A percentile compares a stretch with the other conserved stretches of the same genome.
Conservation (phyloP, 92 coral and sea anemone species). For the Virgularia gustaviana region DNA sequence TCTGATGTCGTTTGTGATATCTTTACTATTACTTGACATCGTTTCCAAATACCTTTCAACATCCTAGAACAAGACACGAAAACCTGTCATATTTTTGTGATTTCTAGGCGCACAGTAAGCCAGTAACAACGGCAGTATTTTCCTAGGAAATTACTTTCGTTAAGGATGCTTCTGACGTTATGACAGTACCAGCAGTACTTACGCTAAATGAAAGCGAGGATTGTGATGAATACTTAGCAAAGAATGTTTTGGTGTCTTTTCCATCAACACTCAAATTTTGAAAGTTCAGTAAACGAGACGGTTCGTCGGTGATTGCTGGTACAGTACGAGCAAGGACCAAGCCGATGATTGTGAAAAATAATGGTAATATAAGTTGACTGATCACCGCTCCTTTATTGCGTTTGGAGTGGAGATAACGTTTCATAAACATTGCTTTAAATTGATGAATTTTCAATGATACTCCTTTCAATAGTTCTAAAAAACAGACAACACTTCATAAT, state of each 20-base stretch:
- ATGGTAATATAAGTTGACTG: constrained; percentile 75
- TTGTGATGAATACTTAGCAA: constrained; percentile 54
- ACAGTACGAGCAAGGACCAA: constrained; percentile 56
- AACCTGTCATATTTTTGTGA: no score
- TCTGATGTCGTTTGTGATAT: constrained; percentile 47
- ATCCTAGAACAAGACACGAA: constrained; percentile 34
- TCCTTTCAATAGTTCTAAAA: constrained; percentile 69
- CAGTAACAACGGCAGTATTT: no score
- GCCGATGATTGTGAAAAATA: constrained; percentile 72
- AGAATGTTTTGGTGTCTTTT: constrained; percentile 55
- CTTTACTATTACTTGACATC: constrained; percentile 49
- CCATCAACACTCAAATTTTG: constrained; percentile 68
- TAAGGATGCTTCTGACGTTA: no score
- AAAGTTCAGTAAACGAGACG: constrained; percentile 75
- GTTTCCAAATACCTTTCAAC: constrained; percentile 49
- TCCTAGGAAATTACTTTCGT: no score
- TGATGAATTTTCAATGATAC: constrained; percentile 70
- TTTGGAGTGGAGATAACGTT: constrained; percentile 81
- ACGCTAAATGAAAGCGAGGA: background rate
- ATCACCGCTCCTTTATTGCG: constrained; percentile 84
- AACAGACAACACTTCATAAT: background rate
- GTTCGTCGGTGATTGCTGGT: constrained; percentile 59
- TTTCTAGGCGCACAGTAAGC: no score
- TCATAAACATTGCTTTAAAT: constrained; percentile 89
- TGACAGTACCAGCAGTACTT: no score